Evolutionary conservation across 2,113 vertebrate species (phyloP).

Genomic region (Brachirus orientalis): DNA sequence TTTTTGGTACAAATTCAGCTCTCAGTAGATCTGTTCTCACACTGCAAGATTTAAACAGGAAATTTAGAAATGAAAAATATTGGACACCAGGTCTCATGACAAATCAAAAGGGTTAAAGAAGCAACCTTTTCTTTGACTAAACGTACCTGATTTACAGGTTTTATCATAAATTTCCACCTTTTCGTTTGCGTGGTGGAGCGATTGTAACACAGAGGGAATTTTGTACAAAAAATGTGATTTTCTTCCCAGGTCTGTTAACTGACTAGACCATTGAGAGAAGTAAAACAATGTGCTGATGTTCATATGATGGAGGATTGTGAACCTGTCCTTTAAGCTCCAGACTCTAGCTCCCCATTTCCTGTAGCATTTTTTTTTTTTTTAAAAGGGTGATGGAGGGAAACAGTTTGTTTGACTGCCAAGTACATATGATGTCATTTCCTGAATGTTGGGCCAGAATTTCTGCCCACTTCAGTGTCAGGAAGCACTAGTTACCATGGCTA

Average conservation of each 20-base stretch:
- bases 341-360: not conserved
- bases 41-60: not conserved
- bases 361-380: not conserved
- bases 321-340: slow-evolving; percentile 2
- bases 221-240: not conserved
- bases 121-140: not conserved
- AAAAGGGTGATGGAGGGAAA: no score
- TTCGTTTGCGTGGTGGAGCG: not conserved
- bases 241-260: no score
- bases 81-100: no score
- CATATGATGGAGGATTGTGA: not conserved
- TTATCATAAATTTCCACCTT: not conserved
- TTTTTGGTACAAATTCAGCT: not conserved
- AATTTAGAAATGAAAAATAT: no score
- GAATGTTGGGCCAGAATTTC: slow-evolving; percentile 27
- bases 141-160: no score
- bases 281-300: not conserved
- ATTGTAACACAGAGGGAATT: not conserved
- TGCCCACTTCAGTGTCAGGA: not conserved
- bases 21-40: not conserved
- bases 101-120: no score
- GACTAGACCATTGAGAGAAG: no score
- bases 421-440: slow-evolving; percentile 32
- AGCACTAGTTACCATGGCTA: slow-evolving; percentile 6
- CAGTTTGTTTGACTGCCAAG: not conserved